Conservation (phyloP, 2,888 invertebrate genomes). For the Gastracanthus pulcherrimus region DNA sequence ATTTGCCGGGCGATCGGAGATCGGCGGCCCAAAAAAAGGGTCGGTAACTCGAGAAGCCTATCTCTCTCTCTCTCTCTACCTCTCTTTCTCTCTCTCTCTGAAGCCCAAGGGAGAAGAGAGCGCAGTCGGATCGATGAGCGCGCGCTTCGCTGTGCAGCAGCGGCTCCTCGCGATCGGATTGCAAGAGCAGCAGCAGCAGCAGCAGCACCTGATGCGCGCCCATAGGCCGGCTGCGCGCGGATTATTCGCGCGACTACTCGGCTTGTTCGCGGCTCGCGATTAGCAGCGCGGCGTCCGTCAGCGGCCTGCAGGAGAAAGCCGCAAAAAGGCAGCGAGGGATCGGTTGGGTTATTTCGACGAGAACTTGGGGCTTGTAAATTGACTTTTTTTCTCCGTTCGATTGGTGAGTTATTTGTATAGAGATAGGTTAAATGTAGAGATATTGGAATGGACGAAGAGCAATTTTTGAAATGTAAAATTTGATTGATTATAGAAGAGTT, state of each 20-base stretch:
- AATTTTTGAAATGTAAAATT: too few species aligned
- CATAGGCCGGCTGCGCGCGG: background rate
- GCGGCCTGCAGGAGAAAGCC: too few species aligned
- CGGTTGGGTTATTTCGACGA: background rate
- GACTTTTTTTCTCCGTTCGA: background rate
- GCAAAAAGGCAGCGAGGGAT: background rate
- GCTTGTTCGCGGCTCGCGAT: conserved; percentile 37
- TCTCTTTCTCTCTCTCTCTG: too few species aligned
- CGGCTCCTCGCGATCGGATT: conserved; percentile 46
- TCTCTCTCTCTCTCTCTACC: too few species aligned
- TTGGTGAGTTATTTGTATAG: background rate
- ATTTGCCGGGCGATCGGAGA: conserved; percentile 28
- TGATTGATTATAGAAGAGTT: too few species aligned
- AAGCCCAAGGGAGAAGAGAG: background rate
- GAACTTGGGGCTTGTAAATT: too few species aligned
- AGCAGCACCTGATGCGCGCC: conserved; percentile 22
- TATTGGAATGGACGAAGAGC: too few species aligned
- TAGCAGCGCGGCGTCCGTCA: too few species aligned
- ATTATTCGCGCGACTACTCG: background rate
- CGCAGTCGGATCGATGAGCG: conserved; percentile 49
- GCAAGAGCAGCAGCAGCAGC: background rate
- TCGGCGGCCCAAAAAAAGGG: conserved; percentile 17
- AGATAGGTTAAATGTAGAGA: too few species aligned
- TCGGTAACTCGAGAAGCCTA: conserved; percentile 45
- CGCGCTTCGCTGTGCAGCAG: conserved; percentile 23